These are phyloP conservation scores for Xylota segnis DNA, from an alignment of 2,888 invertebrate species.

Conservation along the genomic window DNA sequence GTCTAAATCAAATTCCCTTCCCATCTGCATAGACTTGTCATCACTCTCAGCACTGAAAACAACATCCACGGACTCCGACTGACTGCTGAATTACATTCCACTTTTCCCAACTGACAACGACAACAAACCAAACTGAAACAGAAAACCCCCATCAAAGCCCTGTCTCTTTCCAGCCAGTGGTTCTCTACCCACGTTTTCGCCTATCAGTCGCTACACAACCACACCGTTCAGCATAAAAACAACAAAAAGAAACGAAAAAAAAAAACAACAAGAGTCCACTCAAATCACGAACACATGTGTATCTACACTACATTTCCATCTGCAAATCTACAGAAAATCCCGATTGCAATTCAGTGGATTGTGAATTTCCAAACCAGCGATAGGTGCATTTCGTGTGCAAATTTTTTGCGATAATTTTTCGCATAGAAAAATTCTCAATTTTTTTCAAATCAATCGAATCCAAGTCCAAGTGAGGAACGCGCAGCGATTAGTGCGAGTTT, in stretches of 20 bases:
- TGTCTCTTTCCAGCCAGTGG: constrained; percentile 40
- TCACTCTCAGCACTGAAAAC: constrained; percentile 5
- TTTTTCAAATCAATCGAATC: constrained; percentile 4
- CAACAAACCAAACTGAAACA: constrained; percentile 37
- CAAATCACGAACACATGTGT: constrained; percentile 28
- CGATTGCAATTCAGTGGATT: constrained; percentile 67
- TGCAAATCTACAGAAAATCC: constrained; percentile 37
- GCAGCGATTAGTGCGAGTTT: constrained; percentile 30
- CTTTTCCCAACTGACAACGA: constrained; percentile 20
- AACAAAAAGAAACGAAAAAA: constrained; percentile 19
- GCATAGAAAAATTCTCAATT: constrained; percentile 34
- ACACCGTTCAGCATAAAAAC: constrained; percentile 23
- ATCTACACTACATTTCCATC: constrained; percentile 31
- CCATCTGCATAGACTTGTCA: constrained; percentile 6
- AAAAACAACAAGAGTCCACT: too few species aligned
- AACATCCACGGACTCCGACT: not conserved
- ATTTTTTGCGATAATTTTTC: constrained; percentile 60
- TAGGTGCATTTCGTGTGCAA: constrained; percentile 45
- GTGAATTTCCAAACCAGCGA: constrained; percentile 63
- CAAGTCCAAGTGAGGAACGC: constrained; percentile 40
- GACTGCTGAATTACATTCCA: constrained; percentile 16
- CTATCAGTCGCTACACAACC: constrained; percentile 9
- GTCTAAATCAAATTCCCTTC: too few species aligned
- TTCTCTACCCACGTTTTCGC: constrained; percentile 28
- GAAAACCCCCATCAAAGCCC: not conserved